Base-by-base conservation (phyloP, 2,888 invertebrate genomes). In the Dryococelus australis region DNA sequence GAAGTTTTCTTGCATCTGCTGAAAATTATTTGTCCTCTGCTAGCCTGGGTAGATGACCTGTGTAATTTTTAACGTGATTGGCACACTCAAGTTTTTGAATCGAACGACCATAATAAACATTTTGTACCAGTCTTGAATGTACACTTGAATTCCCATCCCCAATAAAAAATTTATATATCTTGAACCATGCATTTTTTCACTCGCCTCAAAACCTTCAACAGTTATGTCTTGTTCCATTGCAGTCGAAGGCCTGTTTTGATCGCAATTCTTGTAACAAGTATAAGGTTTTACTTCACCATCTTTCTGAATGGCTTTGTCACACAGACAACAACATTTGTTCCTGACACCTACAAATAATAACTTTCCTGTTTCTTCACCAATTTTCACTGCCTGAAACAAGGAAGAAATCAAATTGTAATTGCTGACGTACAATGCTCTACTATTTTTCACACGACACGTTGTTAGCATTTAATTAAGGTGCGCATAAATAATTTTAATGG, bases 61-160 rank as follows among this genome's bases (percentile, higher is more conserved):
- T 83, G 83, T 83, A 83, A 6, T 83, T 26, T 83, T 83, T 27
- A 28, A 83, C 43, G 24, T 83, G 27, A 43, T 83, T 83, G 12
- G 83, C 28, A 83, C 27, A 83, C 83, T 81, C 28, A 13, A 83
- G 28, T 83, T 27, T 83, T 2, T 83, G 12, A 83, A 83, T 43
- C 10, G 12, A 28, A 28, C 83, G 83, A 24, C 83, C 83, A 27
- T 26, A 83, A 28, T 26, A 24, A 43, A 83, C 83, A 35, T 43
- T 83, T 83, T 83, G 35, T 16, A 43, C 16, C 10, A 83, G 28
- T 83, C 24, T 26, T 43, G 28, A 12, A 43, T 83, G 43, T 28
- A 83, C 83, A 83, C 83, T 83, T 27, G 83, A 83, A 83, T 83
- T 27, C n/a, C 83, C 83, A 43, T 83, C n/a, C 83, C 27, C 83